Evolutionary conservation across 1,140 invertebrate species (phyloP), one percentile per base, ranked within the genome.

Genomic region (Hypothenemus hampei): DNA sequence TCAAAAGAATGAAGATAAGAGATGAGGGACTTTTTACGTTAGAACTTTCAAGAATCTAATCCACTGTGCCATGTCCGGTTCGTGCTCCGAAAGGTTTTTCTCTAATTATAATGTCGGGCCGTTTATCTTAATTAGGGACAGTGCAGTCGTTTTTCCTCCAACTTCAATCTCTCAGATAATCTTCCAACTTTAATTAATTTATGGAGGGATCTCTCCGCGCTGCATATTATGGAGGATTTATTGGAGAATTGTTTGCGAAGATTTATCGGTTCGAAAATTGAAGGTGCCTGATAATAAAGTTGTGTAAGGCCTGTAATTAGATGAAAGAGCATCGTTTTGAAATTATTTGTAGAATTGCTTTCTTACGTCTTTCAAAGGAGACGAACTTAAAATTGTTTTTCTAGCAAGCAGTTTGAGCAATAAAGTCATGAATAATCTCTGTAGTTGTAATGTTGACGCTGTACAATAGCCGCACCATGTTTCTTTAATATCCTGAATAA

Each of bases 171-270:
- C 39, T 44, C 40, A 43, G 49, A 52, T 52, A 33, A 52, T 52
- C 49, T 52, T 52, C 49, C 40, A 52, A 52, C 49, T 52, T 52
- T 52, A 52, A 52, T 52, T 52, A 52, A 52, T 52, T 52, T 52
- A 52, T 52, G 49, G 39, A 39, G 24, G 39, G 21, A 43, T 52
- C 39, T 35, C 49, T 52, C n/a, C n/a, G 49, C 49, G 44, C 24
- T 52, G 49, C 49, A 52, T 52, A 52, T 49, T 49, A 49, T 49
- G 33, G 47, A 49, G 47, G 47, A 18, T 49, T 49, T 49, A 49
- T 49, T 21, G 35, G 36, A 24, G 47, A 26, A 49, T 39, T 49
- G 47, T 49, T 49, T 37, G 33, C 8, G 33, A 49, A 49, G 47
- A 49, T 49, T 49, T 49, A 49, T 49, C 15, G 21, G 35, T 39